phyloP scores from a whole-genome alignment of 1,140 invertebrate species.

The Babylonia areolata region DNA sequence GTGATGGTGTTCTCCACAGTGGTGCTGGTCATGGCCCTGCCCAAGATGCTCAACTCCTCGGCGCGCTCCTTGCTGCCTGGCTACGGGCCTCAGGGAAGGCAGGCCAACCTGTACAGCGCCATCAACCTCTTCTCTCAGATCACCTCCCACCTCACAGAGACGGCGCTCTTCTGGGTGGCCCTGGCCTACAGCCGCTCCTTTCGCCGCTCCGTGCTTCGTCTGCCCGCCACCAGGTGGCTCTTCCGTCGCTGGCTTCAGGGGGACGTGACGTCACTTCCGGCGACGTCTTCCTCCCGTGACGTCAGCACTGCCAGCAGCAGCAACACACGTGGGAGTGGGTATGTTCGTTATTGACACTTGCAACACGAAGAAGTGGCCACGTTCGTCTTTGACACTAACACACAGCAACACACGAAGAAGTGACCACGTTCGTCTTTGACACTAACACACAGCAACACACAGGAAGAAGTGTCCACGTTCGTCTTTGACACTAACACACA shows the following conservation, averaged over 20 bases:
- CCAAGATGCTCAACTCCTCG: constrained; percentile 13
- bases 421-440: no score
- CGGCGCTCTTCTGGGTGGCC: background rate
- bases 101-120: background rate
- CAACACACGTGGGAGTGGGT: background rate
- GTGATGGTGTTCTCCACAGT: constrained; percentile 9
- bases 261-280: background rate
- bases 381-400: no score
- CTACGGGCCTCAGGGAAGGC: constrained; percentile 8
- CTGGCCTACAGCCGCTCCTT: constrained; percentile 21
- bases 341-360: no score
- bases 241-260: background rate
- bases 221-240: background rate
- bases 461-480: no score
- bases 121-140: background rate
- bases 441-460: no score
- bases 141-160: background rate
- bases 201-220: constrained; percentile 1
- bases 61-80: background rate
- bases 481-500: no score
- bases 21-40: background rate
- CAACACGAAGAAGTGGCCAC: no score
- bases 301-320: background rate
- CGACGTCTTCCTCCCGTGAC: background rate
- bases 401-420: no score